A percentile compares a stretch with the other conserved stretches of the same genome.
These are phyloP conservation scores for Atrichornis clamosus DNA, from an alignment of 2,113 vertebrate species.

Conservation along the genomic window DNA sequence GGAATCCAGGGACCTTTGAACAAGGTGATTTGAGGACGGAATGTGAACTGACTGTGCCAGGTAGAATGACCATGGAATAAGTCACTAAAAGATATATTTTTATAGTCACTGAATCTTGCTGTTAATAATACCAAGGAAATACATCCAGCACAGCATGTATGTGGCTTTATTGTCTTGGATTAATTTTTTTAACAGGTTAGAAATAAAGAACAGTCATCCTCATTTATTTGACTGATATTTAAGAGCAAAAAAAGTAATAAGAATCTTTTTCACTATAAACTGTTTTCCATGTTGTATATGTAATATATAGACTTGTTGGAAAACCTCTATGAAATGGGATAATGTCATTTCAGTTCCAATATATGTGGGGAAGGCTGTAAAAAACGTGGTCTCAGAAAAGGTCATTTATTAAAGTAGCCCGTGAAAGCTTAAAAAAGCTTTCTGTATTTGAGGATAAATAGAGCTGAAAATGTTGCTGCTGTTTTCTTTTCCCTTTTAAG, in stretches of 20 bases:
- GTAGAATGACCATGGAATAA: background rate
- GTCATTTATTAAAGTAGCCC: background rate
- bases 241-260: background rate
- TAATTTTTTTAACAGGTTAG: background rate
- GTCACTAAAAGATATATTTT: background rate
- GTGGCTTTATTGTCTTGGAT: background rate
- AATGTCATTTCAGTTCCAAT: background rate
- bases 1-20: background rate
- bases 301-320: background rate
- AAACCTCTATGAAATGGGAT: background rate
- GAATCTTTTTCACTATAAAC: background rate
- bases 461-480: slow-evolving; percentile 14
- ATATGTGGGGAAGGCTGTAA: background rate
- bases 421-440: background rate
- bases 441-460: slow-evolving; percentile 6
- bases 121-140: background rate
- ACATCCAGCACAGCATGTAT: background rate
- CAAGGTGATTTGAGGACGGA: background rate
- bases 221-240: background rate
- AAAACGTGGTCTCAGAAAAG: background rate
- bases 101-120: background rate
- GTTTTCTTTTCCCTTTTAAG: background rate
- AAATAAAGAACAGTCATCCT: background rate
- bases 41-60: background rate
- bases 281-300: background rate